Percentiles rank a stretch among this genome's conserved stretches.
phyloP scores from a whole-genome alignment of 2,797 vertebrate species.

The Cottoperca gobio region DNA sequence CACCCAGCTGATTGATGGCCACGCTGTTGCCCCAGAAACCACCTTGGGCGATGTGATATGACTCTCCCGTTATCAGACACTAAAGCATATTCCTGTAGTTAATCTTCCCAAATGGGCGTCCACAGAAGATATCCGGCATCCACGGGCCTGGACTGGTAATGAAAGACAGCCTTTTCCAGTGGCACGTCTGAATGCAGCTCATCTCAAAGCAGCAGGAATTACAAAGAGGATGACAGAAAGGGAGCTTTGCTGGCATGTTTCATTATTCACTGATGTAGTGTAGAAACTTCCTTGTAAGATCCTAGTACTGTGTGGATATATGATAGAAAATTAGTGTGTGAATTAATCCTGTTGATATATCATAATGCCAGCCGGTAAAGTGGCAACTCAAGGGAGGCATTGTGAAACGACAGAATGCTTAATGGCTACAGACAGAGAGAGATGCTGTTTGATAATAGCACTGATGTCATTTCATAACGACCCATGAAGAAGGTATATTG shows the following conservation, averaged over 20 bases:
- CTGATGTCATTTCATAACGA: not conserved
- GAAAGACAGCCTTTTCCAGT: slow-evolving; percentile 63
- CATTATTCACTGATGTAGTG: slow-evolving; percentile 23
- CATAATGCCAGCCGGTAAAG: not conserved
- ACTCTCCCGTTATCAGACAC: slow-evolving; percentile 76
- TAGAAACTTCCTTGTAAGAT: not conserved
- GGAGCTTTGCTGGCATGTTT: slow-evolving; percentile 21
- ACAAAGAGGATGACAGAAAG: slow-evolving; percentile 29
- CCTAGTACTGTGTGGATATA: not conserved
- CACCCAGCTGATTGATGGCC: slow-evolving; percentile 80
- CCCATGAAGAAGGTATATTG: not conserved
- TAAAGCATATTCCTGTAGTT: slow-evolving; percentile 79
- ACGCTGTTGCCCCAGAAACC: slow-evolving; percentile 80
- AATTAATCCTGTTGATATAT: slow-evolving; percentile 24
- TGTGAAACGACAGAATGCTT: not conserved
- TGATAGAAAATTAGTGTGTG: slow-evolving; percentile 3
- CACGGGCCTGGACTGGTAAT: slow-evolving; percentile 68
- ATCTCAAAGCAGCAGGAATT: slow-evolving; percentile 53
- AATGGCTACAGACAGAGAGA: not conserved
- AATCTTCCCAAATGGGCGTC: slow-evolving; percentile 78
- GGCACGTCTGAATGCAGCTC: slow-evolving; percentile 52
- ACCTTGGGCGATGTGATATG: slow-evolving; percentile 78
- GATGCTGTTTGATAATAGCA: not conserved
- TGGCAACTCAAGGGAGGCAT: not conserved
- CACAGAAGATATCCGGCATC: slow-evolving; percentile 58